phyloP scores from a whole-genome alignment of 2,888 invertebrate genomes.

The Arctia plantaginis region DNA sequence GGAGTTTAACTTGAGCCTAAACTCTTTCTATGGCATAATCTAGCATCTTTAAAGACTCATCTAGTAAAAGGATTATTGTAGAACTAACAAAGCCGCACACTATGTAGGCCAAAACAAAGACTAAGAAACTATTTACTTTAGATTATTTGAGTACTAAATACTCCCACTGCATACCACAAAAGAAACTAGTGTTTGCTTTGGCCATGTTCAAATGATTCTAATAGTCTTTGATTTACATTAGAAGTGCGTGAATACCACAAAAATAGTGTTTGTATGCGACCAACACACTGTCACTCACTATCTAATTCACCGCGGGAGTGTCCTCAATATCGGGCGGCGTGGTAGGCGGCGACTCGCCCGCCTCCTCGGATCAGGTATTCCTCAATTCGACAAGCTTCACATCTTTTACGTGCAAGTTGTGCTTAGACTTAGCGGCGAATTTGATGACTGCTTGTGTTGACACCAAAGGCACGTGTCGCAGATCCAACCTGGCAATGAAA shows the following conservation, averaged over 20 bases:
- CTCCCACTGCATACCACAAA: neutral
- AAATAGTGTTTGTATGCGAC: slow-evolving; percentile 40
- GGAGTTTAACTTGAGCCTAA: neutral
- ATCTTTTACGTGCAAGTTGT: slow-evolving; percentile 92
- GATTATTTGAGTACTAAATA: neutral
- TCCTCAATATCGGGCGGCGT: slow-evolving; percentile 27
- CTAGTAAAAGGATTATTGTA: neutral
- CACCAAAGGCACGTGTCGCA: slow-evolving; percentile 92
- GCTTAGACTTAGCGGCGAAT: slow-evolving; percentile 93
- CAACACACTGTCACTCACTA: slow-evolving; percentile 59
- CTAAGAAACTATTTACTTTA: neutral
- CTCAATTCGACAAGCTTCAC: slow-evolving; percentile 91
- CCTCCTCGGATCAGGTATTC: slow-evolving; percentile 77
- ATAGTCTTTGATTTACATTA: neutral
- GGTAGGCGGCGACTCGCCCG: slow-evolving; percentile 22
- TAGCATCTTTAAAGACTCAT: slow-evolving; percentile 3
- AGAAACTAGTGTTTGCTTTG: slow-evolving; percentile 7
- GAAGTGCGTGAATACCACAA: neutral
- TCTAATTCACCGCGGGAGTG: slow-evolving; percentile 49
- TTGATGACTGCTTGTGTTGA: slow-evolving; percentile 94
- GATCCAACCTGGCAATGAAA: slow-evolving; percentile 87
- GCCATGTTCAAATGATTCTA: neutral
- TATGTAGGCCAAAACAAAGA: slow-evolving; percentile 14
- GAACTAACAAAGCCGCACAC: slow-evolving; percentile 8
- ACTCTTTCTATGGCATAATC: neutral